Conservation (phyloP, 2,888 invertebrate genomes). For the Watsonalla cultraria region DNA sequence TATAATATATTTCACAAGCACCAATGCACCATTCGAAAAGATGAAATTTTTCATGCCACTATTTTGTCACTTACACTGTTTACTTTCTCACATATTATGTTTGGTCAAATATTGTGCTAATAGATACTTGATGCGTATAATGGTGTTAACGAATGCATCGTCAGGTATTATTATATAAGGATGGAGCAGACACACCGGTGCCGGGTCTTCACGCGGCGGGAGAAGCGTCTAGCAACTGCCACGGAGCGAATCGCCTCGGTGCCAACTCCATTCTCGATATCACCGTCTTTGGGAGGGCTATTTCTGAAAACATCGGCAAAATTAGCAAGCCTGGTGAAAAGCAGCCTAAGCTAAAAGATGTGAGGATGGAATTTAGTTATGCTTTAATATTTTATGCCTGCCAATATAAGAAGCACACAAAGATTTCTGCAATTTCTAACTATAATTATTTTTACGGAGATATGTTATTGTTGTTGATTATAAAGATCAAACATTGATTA, state of each 20-base stretch:
- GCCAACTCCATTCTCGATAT: slow-evolving; percentile 98
- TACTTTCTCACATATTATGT: too few relatives aligned
- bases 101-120: neutral
- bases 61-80: too few relatives aligned
- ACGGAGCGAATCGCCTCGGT: slow-evolving; percentile 98
- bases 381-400: too few relatives aligned
- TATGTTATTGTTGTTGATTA: slow-evolving; percentile 6
- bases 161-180: slow-evolving; percentile 79
- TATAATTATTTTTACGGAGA: too few relatives aligned
- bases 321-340: slow-evolving; percentile 90
- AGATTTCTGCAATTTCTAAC: too few relatives aligned
- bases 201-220: slow-evolving; percentile 96
- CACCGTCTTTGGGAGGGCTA: slow-evolving; percentile 98
- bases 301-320: slow-evolving; percentile 89
- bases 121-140: neutral
- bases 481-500: too few relatives aligned
- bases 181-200: slow-evolving; percentile 82
- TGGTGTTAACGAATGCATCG: too few relatives aligned
- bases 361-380: slow-evolving; percentile 45
- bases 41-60: too few relatives aligned
- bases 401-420: too few relatives aligned
- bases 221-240: slow-evolving; percentile 95
- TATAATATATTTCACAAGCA: too few relatives aligned
- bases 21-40: too few relatives aligned
- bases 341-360: slow-evolving; percentile 82